Evolutionary conservation across 2,888 invertebrate genomes (phyloP), one percentile per base, ranked within the genome.

Genomic region (Acronicta alni): DNA sequence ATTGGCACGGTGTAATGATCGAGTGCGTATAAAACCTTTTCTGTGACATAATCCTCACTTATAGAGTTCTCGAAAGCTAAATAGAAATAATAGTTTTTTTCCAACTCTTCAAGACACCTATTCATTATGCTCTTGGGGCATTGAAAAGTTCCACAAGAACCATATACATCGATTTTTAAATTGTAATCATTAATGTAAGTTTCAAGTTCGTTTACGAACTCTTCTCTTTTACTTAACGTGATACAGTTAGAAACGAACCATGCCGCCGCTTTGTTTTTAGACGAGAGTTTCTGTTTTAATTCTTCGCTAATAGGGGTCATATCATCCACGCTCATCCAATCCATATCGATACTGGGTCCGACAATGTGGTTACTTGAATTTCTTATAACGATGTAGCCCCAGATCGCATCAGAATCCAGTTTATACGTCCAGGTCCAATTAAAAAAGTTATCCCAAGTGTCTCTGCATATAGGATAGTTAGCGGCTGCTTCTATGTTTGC

Each of bases 1-100:
- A 97, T 93, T 0, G 96, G 96, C 14, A 97, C 91, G 1, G 96
- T 92, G 77, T 95, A 90, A 80, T 95, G 95, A 71, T 95, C 94
- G n/a, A 95, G 82, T 35, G 94, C 88, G 60, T 88, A 73, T 12
- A 91, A 63, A 23, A 92, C 56, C 64, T 91, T 92, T 67, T 93
- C 91, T 2, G 92, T 89, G 0, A 92, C 88, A 55, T 91, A 92
- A 77, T 93, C 92, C n/a, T 88, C 89, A 48, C 85, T 85, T 0
- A 91, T 48, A 12, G 90, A 78, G 64, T 90, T 91, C 66, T 92
- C 92, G 49, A 91, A 90, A 2, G 91, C 88, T 9, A 92, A 83
- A 74, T 90, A 92, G 70, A 92, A 92, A 65, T 82, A 89, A 52
- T 91, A 92, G 18, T 82, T 67, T n/a, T 67, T 80, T 55, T 87